phyloP scores from a whole-genome alignment of 2,113 vertebrate species.

The Paraplagusia blochii region DNA sequence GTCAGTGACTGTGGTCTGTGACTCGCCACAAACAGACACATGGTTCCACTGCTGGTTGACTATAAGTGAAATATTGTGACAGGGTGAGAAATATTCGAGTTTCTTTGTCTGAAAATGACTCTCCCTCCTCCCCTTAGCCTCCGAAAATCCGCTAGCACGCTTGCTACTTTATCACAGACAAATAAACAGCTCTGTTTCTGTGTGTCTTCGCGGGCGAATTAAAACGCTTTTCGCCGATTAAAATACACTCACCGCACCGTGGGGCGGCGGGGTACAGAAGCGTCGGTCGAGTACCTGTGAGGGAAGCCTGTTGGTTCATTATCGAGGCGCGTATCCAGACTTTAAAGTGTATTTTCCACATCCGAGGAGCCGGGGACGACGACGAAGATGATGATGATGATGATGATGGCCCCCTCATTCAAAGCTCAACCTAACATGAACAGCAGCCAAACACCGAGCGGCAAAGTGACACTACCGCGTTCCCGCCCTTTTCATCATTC shows the following conservation, averaged over 20 bases:
- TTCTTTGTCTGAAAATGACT: slow-evolving; percentile 55
- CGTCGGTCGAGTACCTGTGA: slow-evolving; percentile 22
- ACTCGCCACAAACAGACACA: slow-evolving; percentile 32
- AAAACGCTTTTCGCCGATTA: neutral
- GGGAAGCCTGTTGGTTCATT: slow-evolving; percentile 33
- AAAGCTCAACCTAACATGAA: slow-evolving; percentile 73
- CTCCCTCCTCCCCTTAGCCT: slow-evolving; percentile 2
- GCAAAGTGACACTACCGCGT: neutral
- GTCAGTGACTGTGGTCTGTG: slow-evolving; percentile 30
- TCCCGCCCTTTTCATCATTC: slow-evolving; percentile 37
- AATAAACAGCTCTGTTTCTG: slow-evolving; percentile 72
- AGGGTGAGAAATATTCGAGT: slow-evolving; percentile 5
- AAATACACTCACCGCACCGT: slow-evolving; percentile 56
- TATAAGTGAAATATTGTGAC: neutral
- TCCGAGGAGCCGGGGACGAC: slow-evolving; percentile 55
- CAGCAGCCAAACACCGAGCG: slow-evolving; percentile 29
- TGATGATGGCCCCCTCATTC: slow-evolving; percentile 71
- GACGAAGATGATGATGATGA: neutral
- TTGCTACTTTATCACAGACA: slow-evolving; percentile 77
- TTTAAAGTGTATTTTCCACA: slow-evolving; percentile 66
- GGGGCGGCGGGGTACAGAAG: slow-evolving; percentile 5
- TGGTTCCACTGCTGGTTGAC: neutral
- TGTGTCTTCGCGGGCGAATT: slow-evolving; percentile 34
- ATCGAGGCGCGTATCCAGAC: slow-evolving; percentile 33
- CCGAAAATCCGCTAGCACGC: slow-evolving; percentile 65